Percentiles rank a stretch among this genome's conserved stretches.
Conservation (phyloP, 2,888 invertebrate species). For the Oxytorus armatus region DNA sequence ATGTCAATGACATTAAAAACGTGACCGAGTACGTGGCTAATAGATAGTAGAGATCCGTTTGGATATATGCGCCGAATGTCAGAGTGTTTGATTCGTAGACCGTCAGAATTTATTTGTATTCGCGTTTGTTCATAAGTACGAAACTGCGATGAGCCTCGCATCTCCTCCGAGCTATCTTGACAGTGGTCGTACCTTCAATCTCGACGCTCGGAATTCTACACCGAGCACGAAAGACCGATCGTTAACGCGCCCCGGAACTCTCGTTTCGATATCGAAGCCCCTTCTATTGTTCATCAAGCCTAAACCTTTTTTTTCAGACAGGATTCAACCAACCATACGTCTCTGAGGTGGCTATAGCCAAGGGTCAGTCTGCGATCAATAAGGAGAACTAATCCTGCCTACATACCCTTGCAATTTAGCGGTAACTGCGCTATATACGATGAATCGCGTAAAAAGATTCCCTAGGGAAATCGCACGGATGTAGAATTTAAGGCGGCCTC, state of each 20-base stretch:
- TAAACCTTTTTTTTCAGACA: conserved; percentile 4
- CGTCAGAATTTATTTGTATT: conserved; percentile 24
- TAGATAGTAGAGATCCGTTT: conserved; percentile 30
- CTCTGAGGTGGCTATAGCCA: neutral
- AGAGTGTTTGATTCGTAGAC: conserved; percentile 28
- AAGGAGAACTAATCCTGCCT: neutral
- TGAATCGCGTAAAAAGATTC: too few relatives aligned
- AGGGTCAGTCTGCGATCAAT: neutral
- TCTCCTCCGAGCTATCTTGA: conserved; percentile 2
- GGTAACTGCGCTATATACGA: too few relatives aligned
- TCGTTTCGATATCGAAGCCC: conserved; percentile 17
- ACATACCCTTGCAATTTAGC: neutral
- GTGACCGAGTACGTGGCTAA: conserved; percentile 33
- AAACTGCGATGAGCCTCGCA: conserved; percentile 10
- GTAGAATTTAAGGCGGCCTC: neutral
- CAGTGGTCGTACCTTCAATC: conserved; percentile 38
- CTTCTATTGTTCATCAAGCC: conserved; percentile 1
- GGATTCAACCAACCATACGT: conserved; percentile 10
- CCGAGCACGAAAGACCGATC: conserved; percentile 37
- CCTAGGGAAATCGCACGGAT: neutral
- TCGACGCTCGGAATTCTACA: conserved; percentile 22
- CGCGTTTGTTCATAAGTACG: neutral
- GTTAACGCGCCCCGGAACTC: conserved; percentile 21
- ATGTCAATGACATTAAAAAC: conserved; percentile 18
- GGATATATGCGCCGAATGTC: conserved; percentile 10